Percentiles rank a stretch among this genome's conserved stretches.
Conservation (phyloP, 2,888 invertebrate species). For the Blastobasis adustella region DNA sequence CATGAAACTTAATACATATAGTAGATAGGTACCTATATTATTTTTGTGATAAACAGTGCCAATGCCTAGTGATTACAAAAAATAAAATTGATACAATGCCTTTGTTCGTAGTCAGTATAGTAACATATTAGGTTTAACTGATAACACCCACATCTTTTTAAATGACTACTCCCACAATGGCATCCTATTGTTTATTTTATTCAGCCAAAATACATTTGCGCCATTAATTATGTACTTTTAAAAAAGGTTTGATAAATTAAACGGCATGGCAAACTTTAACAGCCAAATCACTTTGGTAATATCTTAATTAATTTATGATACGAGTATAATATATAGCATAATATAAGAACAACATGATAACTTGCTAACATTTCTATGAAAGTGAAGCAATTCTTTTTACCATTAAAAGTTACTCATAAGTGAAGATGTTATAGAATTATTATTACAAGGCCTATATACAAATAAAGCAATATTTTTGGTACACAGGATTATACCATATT, state of each 20-base stretch:
- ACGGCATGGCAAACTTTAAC: slow-evolving; percentile 25
- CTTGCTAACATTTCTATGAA: slow-evolving; percentile 9
- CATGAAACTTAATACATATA: slow-evolving; percentile 8
- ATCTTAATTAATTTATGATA: slow-evolving; percentile 17
- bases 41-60: slow-evolving; percentile 5
- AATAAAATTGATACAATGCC: slow-evolving; percentile 2
- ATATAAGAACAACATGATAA: slow-evolving; percentile 1
- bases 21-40: background rate
- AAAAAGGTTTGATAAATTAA: slow-evolving; percentile 16
- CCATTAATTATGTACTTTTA: background rate
- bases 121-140: slow-evolving; percentile 2
- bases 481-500: slow-evolving; percentile 20
- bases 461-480: slow-evolving; percentile 25
- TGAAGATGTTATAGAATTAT: too few relatives aligned
- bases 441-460: slow-evolving; percentile 28
- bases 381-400: slow-evolving; percentile 5
- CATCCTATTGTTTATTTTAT: background rate
- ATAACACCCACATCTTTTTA: slow-evolving; percentile 11
- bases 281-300: slow-evolving; percentile 48
- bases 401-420: background rate
- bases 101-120: slow-evolving; percentile 1
- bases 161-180: background rate
- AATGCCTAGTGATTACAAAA: slow-evolving; percentile 4
- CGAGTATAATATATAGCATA: background rate
- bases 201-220: background rate